These are phyloP conservation scores for Spialia ferax DNA, from an alignment of 2,888 invertebrate species.

Conservation along the genomic window DNA sequence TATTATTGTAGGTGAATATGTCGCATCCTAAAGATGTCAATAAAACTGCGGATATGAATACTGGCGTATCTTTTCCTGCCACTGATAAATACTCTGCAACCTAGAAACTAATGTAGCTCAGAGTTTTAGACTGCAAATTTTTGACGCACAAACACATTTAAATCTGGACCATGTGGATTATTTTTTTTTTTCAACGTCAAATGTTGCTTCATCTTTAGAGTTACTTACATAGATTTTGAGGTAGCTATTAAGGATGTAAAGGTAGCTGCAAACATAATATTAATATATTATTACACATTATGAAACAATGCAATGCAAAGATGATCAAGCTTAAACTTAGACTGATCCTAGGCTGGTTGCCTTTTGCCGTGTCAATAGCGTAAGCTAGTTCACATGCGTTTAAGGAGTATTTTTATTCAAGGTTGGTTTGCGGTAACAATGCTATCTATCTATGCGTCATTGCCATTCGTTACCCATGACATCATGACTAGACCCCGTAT, in stretches of 20 bases:
- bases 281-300: too few relatives aligned
- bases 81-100: not conserved
- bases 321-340: too few relatives aligned
- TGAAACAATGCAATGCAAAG: too few relatives aligned
- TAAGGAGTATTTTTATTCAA: slow-evolving; percentile 3
- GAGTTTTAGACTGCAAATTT: too few relatives aligned
- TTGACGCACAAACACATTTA: too few relatives aligned
- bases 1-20: not conserved
- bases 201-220: too few relatives aligned
- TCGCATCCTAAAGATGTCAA: not conserved
- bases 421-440: slow-evolving; percentile 4
- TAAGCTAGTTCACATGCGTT: not conserved
- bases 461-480: slow-evolving; percentile 1
- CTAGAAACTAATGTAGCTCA: not conserved
- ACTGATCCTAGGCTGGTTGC: too few relatives aligned
- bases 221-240: too few relatives aligned
- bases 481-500: not conserved
- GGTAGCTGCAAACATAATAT: too few relatives aligned
- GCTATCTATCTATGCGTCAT: not conserved
- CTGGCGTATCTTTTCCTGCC: not conserved
- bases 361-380: not conserved
- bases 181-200: too few relatives aligned
- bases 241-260: too few relatives aligned
- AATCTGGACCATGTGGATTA: too few relatives aligned
- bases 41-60: not conserved